Evolutionary conservation across 1,140 invertebrate species (phyloP), one percentile per base, ranked within the genome.

Genomic region (Danaus melanippus): DNA sequence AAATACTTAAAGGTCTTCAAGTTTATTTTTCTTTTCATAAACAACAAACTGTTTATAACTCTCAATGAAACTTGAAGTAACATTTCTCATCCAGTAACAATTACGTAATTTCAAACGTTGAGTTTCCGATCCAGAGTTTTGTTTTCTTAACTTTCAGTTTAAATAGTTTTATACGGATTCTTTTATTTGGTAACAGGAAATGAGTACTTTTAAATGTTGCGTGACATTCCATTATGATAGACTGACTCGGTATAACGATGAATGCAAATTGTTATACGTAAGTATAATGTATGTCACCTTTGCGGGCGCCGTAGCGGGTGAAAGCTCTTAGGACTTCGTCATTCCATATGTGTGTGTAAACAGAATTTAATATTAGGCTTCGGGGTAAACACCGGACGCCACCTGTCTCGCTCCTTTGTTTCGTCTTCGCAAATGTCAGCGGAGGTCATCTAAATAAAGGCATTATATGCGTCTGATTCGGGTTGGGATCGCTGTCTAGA

Each of bases 371-470:
- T 85, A 80, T 79, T 75, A 74, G 67, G 64, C 69, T 71, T 74
- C 65, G 64, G 67, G 60, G 65, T 64, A 64, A 61, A 69, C 66
- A 73, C 64, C 72, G 79, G 70, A 62, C 71, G 74, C 71, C 78
- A 81, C 79, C 84, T 86, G 84, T 80, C 79, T 77, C 76, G 62
- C 69, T 85, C 71, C 80, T 86, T 86, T 86, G 81, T 84, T 83
- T 84, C 79, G 74, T 68, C 67, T 74, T 32, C 69, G 71, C 71
- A 82, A 86, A 86, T 84, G 84, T 84, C 84, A 84, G 75, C 65
- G 58, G 77, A 86, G 84, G 84, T 86, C 84, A 77, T 84, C 81
- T 84, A 86, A 84, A 86, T 86, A 86, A 78, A 84, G 79, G 72
- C 70, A 65, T 64, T 77, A 74, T 71, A 79, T 74, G 79, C 75